A percentile compares a stretch with the other conserved stretches of the same genome.
Conservation (phyloP, 92 coral and sea anemone species). For the Muricea muricata region DNA sequence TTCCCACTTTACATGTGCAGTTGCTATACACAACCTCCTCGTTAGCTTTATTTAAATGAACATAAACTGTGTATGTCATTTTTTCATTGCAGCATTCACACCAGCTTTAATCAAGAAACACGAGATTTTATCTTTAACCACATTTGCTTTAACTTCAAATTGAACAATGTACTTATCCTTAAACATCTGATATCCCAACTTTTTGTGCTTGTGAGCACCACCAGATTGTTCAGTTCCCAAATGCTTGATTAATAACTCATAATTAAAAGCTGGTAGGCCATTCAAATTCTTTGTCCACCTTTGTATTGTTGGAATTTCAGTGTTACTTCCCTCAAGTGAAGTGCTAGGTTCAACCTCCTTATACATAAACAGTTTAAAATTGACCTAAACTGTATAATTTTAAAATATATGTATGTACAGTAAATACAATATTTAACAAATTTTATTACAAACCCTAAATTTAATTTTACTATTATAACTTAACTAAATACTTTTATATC, state of each 20-base stretch:
- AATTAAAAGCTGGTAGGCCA: not conserved
- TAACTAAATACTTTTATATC: no score
- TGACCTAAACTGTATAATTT: not conserved
- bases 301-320: not conserved
- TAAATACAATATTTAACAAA: no score
- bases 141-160: not conserved
- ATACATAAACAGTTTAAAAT: not conserved
- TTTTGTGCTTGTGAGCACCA: not conserved
- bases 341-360: not conserved
- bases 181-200: not conserved
- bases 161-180: no score
- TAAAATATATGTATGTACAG: no score
- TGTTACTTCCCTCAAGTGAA: not conserved
- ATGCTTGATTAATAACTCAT: no score
- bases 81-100: not conserved
- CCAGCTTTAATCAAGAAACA: not conserved
- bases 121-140: not conserved
- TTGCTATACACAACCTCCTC: no score
- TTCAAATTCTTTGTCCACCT: not conserved
- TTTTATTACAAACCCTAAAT: no score
- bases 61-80: not conserved
- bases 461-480: no score
- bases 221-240: no score
- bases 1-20: no score
- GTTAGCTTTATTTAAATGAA: no score